Percentiles rank a stretch among this genome's conserved stretches.
These are phyloP conservation scores for Lepeophtheirus salmonis DNA, from an alignment of 1,140 invertebrate genomes.

Conservation along the genomic window DNA sequence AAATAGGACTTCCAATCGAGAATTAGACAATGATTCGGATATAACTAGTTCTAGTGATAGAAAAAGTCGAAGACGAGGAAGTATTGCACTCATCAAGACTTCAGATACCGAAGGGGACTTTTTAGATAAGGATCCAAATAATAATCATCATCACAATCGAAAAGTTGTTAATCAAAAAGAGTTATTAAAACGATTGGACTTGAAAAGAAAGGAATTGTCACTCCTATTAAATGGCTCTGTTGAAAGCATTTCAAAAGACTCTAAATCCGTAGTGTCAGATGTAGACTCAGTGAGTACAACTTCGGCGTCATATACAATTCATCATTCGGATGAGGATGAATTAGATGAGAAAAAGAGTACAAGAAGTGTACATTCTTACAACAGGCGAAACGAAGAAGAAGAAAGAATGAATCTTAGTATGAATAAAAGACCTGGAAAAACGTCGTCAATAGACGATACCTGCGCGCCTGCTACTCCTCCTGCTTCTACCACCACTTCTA, in stretches of 20 bases:
- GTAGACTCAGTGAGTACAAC: slow-evolving; percentile 2
- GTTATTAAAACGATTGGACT: neutral
- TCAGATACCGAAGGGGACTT: slow-evolving; percentile 11
- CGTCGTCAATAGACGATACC: slow-evolving; percentile 1
- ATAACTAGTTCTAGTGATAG: neutral
- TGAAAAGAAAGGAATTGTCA: neutral
- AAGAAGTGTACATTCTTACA: neutral
- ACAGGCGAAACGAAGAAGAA: neutral
- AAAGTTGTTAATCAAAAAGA: neutral
- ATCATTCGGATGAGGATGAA: slow-evolving; percentile 1
- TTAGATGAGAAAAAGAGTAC: neutral
- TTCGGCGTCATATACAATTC: neutral
- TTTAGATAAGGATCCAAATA: slow-evolving; percentile 3
- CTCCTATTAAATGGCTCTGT: neutral
- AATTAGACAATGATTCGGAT: neutral
- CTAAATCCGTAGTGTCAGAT: neutral
- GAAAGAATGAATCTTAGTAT: neutral
- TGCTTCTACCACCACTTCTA: neutral
- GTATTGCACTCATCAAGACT: neutral
- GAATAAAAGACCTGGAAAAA: neutral
- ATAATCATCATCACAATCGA: neutral
- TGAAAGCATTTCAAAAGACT: neutral
- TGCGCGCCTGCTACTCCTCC: neutral
- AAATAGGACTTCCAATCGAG: neutral
- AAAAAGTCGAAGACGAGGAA: neutral